Percentiles rank a stretch among this genome's conserved stretches.
Conservation (phyloP, 2,113 vertebrate species). For the Gambusia holbrooki region DNA sequence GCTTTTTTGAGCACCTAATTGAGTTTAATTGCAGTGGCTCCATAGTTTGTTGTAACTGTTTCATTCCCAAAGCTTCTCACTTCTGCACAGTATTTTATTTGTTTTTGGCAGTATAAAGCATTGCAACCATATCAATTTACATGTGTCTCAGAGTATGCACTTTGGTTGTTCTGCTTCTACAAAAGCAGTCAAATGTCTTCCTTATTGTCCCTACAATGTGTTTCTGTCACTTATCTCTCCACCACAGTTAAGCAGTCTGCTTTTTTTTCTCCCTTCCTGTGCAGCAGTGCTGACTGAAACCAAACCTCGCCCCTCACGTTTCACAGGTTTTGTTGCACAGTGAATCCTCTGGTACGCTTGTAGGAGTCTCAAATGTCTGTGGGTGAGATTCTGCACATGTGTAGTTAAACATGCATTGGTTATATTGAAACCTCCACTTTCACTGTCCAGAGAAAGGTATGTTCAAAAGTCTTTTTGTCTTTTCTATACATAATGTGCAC, state of each 20-base stretch:
- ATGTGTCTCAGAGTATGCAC: background rate
- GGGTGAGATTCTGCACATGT: constrained; percentile 21
- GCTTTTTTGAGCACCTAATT: background rate
- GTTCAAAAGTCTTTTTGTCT: background rate
- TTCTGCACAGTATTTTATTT: background rate
- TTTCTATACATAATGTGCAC: background rate
- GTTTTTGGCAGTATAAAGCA: background rate
- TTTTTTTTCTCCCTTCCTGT: constrained; percentile 16
- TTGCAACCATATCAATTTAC: background rate
- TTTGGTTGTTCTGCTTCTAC: background rate
- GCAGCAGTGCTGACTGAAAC: constrained; percentile 8
- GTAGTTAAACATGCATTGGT: background rate
- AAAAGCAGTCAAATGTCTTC: background rate
- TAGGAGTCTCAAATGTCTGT: constrained; percentile 20
- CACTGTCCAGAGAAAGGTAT: background rate
- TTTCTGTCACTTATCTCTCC: background rate
- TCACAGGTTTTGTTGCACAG: constrained; percentile 17
- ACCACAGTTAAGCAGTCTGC: background rate
- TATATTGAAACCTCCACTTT: background rate
- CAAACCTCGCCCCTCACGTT: constrained; percentile 23
- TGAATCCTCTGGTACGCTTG: constrained; percentile 2
- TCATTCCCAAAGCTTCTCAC: background rate
- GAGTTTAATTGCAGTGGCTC: background rate
- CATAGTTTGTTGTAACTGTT: background rate
- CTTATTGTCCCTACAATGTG: background rate